Conservation (phyloP, 2,888 invertebrate species). For the Nematopogon swammerdamellus region DNA sequence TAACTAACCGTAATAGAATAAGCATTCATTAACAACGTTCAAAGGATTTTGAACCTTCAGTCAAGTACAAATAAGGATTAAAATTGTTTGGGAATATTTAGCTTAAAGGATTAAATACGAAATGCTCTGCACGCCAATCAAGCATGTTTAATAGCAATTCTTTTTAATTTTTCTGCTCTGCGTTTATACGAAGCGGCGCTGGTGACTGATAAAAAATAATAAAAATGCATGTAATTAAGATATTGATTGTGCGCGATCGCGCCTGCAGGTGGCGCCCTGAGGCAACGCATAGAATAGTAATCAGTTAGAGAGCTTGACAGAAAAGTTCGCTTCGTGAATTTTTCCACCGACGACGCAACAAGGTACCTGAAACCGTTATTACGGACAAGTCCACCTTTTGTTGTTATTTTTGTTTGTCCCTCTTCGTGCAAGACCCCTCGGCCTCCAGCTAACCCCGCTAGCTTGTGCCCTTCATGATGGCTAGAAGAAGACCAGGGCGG, state of each 20-base stretch:
- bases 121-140: not conserved
- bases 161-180: not conserved
- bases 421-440: too few species aligned
- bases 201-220: slow-evolving; percentile 5
- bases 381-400: too few species aligned
- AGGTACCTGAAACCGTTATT: too few species aligned
- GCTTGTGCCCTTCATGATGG: too few species aligned
- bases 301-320: too few species aligned
- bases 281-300: too few species aligned
- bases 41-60: not conserved
- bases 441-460: too few species aligned
- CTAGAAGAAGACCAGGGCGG: too few species aligned
- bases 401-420: too few species aligned
- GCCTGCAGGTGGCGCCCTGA: slow-evolving; percentile 11
- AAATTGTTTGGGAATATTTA: too few species aligned
- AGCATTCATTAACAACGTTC: not conserved
- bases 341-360: too few species aligned
- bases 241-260: slow-evolving; percentile 25
- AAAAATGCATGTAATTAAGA: slow-evolving; percentile 25
- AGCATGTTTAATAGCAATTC: not conserved
- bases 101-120: not conserved
- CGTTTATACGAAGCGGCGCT: not conserved
- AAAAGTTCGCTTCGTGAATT: too few species aligned
- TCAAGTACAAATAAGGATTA: not conserved
- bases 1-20: not conserved